Evolutionary conservation across 2,113 vertebrate genomes (phyloP), one percentile per base, ranked within the genome.

Genomic region (Centropus unirufus): DNA sequence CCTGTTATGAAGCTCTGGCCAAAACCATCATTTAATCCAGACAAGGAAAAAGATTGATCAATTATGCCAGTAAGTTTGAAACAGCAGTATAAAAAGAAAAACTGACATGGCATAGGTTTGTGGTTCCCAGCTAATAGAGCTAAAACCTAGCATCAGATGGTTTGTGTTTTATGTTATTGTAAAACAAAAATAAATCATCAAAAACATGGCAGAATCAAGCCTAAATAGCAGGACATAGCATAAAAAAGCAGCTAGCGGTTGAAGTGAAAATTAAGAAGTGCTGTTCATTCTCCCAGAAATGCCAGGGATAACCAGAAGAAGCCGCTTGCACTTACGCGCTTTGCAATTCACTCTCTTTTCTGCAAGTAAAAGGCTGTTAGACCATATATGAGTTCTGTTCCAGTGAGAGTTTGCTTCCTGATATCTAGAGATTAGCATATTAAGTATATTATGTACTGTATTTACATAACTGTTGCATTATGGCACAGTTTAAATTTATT

Each of bases 161-260:
- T 89, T 94, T 94, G 63, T 67, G 62, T 97, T 93, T 96, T 92
- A 92, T 77, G 67, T 95, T 92, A 93, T 96, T 94, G 96, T 96
- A 82, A 90, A 96, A 93, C 88, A 91, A 96, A 96, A 97, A 96
- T 95, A 97, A 97, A 97, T 97, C 88, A 95, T 88, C 83, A 90
- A 89, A 90, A 96, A 95, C 96, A 96, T 91, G 92, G 94, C 96
- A 97, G 96, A 95, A 96, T 83, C 83, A 96, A 96, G 75, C 75
- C 55, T 78, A 74, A 84, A 91, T 94, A 94, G 85, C 92, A 97
- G 86, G 54, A 85, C 85, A 77, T 64, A 82, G 61, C 78, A 94
- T 88, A 88, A 85, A 96, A 93, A 94, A 77, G 26, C 69, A 92
- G 82, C 89, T 83, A 70, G 82, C 57, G 92, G 87, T 93, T 96